Evolutionary conservation across 1,140 invertebrate genomes (phyloP).

Genomic region (Saxidomus purpurata): DNA sequence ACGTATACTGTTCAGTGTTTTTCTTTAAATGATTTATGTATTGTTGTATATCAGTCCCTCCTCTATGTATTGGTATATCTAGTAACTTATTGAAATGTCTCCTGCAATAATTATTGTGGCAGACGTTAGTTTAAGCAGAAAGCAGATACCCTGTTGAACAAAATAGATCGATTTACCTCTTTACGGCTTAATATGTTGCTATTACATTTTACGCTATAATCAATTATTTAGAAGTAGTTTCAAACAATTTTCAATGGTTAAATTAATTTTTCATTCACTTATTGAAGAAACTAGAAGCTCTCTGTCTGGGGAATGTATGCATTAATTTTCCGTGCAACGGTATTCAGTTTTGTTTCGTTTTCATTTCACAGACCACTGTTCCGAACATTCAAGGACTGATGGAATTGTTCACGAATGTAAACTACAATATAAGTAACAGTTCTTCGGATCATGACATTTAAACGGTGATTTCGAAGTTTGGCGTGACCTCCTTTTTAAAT

Average conservation of each 20-base stretch:
- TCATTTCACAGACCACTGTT: neutral
- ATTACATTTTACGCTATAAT: constrained; percentile 18
- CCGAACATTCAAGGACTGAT: neutral
- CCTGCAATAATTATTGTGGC: neutral
- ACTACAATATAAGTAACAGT: neutral
- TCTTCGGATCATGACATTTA: neutral
- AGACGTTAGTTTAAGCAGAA: neutral
- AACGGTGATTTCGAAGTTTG: neutral
- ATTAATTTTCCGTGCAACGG: neutral
- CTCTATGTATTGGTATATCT: neutral
- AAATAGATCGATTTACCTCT: neutral
- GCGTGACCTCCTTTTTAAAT: constrained; percentile 15
- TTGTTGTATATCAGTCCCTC: neutral
- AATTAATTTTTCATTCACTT: constrained; percentile 29
- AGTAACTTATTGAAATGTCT: neutral
- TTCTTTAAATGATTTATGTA: neutral
- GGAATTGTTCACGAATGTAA: neutral
- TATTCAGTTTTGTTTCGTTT: neutral
- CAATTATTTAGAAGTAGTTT: constrained; percentile 47
- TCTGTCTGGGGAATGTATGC: neutral
- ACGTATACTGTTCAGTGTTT: too few species aligned
- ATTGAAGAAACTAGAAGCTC: neutral
- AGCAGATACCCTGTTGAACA: neutral
- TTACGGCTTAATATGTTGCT: neutral
- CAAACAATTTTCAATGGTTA: constrained; percentile 36